These are phyloP conservation scores for Hyalella azteca DNA, from an alignment of 2,888 invertebrate species.

Conservation along the genomic window DNA sequence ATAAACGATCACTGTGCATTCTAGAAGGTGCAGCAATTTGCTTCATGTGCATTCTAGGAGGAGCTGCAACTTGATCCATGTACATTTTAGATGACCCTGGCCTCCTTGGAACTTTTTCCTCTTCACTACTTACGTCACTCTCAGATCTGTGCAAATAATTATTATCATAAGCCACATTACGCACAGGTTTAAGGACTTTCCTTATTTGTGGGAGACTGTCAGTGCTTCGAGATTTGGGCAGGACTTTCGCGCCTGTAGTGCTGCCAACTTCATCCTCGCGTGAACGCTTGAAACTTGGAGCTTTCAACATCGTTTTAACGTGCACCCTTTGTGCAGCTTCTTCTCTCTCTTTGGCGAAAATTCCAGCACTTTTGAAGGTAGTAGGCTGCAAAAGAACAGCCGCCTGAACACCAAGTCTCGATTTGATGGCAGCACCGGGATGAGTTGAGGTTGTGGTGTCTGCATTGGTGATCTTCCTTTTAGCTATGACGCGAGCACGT, in stretches of 20 bases:
- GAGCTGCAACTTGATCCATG: not conserved
- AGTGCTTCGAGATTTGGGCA: not conserved
- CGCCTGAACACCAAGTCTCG: constrained; percentile 46
- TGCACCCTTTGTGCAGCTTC: constrained; percentile 2
- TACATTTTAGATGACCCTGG: not conserved
- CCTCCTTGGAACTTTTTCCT: not conserved
- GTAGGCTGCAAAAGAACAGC: not conserved
- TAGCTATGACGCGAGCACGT: not conserved
- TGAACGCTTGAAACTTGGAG: not conserved
- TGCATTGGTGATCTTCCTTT: not conserved
- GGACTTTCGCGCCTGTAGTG: not conserved
- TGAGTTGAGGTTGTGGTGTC: constrained; percentile 33
- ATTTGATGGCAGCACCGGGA: constrained; percentile 45
- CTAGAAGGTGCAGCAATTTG: not conserved
- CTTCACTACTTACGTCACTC: constrained; percentile 10
- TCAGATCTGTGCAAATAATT: constrained; percentile 9
- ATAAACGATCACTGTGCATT: constrained; percentile 1
- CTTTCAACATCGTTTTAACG: not conserved
- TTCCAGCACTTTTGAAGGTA: constrained; percentile 46
- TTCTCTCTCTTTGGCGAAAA: constrained; percentile 53
- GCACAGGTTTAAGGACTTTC: constrained; percentile 18
- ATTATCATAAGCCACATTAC: not conserved
- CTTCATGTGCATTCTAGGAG: not conserved
- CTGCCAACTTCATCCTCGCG: not conserved
- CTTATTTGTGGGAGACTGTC: not conserved